Percentiles rank a stretch among this genome's conserved stretches.
Evolutionary conservation across 2,113 vertebrate species (phyloP).

Genomic region (Dryoscopus gambensis): DNA sequence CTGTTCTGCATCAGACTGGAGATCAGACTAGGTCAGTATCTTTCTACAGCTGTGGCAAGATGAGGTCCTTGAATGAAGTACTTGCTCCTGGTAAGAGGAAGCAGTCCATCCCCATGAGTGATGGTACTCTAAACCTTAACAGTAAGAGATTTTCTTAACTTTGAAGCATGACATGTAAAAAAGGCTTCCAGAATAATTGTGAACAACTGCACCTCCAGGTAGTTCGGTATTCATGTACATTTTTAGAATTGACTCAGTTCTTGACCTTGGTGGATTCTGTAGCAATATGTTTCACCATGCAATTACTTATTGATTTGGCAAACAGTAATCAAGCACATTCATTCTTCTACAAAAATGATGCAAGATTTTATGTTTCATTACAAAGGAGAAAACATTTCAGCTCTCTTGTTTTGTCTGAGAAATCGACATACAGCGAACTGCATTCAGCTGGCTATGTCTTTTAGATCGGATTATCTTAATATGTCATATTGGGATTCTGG

Average conservation of each 20-base stretch:
- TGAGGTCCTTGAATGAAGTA: neutral
- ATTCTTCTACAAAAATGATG: neutral
- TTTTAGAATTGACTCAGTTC: neutral
- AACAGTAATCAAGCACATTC: neutral
- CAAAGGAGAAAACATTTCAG: neutral
- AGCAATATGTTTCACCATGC: neutral
- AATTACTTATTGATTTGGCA: conserved; percentile 13
- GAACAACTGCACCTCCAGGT: neutral
- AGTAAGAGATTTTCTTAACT: neutral
- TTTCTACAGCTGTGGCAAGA: neutral
- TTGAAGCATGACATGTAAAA: neutral
- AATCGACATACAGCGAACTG: neutral
- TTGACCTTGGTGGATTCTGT: neutral
- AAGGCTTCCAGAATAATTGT: neutral
- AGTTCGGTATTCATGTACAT: neutral
- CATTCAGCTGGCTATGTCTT: neutral
- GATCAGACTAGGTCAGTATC: neutral
- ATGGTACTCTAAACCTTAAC: neutral
- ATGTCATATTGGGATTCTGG: neutral
- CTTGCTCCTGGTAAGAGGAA: neutral
- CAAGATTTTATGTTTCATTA: neutral
- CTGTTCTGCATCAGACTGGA: neutral
- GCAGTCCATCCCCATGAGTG: neutral
- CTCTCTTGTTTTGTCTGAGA: neutral
- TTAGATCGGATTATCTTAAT: neutral